phyloP scores from a whole-genome alignment of 2,113 vertebrate species.

The Cinclus mexicanus region DNA sequence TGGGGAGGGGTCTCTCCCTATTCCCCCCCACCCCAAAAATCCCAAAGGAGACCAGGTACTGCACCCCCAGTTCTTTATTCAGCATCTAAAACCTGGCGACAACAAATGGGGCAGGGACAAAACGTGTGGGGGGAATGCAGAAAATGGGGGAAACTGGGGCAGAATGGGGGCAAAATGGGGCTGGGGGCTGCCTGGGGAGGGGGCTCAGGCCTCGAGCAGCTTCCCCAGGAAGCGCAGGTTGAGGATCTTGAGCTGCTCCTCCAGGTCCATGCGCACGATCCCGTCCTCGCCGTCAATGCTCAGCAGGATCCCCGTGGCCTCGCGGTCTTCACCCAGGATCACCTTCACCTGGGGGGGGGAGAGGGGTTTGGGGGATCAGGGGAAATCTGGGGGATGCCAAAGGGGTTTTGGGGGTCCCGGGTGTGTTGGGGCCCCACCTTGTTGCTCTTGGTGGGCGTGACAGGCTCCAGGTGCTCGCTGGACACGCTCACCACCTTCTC shows the following conservation, averaged over 20 bases:
- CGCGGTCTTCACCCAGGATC: conserved; percentile 90
- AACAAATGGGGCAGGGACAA: too few relatives aligned
- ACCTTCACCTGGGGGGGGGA: conserved; percentile 84
- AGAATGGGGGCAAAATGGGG: too few relatives aligned
- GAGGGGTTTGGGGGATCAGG: neutral
- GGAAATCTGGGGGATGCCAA: too few relatives aligned
- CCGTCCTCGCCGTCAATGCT: conserved; percentile 93
- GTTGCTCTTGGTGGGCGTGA: conserved; percentile 93
- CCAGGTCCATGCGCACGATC: conserved; percentile 91
- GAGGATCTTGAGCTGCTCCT: conserved; percentile 91
- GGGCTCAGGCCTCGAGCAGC: conserved; percentile 77
- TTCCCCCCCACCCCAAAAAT: too few relatives aligned
- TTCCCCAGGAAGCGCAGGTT: conserved; percentile 92
- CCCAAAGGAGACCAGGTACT: too few relatives aligned
- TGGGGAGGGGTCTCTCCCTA: too few relatives aligned
- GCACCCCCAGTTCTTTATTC: too few relatives aligned
- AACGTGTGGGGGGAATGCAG: too few relatives aligned
- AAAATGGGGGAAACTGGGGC: too few relatives aligned
- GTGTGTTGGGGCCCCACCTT: conserved; percentile 73
- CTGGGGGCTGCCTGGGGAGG: too few relatives aligned
- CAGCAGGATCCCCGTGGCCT: conserved; percentile 88
- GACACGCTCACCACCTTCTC: conserved; percentile 94
- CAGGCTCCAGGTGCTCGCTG: conserved; percentile 91
- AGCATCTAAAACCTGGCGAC: too few relatives aligned
- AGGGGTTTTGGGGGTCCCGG: neutral